phyloP scores from a whole-genome alignment of 2,113 vertebrate genomes.

The Spea bombifrons region DNA sequence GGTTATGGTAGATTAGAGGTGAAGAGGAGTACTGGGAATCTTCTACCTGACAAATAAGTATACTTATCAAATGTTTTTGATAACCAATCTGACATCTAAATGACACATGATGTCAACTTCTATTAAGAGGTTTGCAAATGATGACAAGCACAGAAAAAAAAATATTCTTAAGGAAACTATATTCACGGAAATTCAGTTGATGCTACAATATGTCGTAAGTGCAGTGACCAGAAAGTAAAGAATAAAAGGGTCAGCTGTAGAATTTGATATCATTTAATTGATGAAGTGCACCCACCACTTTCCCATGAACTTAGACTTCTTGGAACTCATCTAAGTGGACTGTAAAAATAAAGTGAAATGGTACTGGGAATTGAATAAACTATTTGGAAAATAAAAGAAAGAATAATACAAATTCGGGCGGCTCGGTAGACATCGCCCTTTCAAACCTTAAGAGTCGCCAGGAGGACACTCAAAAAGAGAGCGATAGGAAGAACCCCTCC shows the following conservation, averaged over 20 bases:
- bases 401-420: no score
- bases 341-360: background rate
- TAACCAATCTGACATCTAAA: conserved; percentile 63
- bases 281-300: background rate
- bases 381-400: background rate
- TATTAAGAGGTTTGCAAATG: conserved; percentile 62
- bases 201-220: background rate
- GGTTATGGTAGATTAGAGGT: conserved; percentile 52
- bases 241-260: conserved; percentile 30
- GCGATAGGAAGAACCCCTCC: no score
- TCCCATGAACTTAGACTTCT: background rate
- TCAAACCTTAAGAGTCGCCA: no score
- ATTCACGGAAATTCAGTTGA: conserved; percentile 44
- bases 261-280: conserved; percentile 24
- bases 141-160: conserved; percentile 60
- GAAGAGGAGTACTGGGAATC: conserved; percentile 53
- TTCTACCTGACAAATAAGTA: conserved; percentile 64
- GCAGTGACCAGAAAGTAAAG: conserved; percentile 24
- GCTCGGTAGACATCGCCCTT: no score
- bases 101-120: conserved; percentile 61
- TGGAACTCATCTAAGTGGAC: background rate
- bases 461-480: no score
- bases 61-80: conserved; percentile 61
- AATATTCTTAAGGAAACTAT: conserved; percentile 49
- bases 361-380: background rate